phyloP scores from a whole-genome alignment of 2,888 invertebrate genomes.

The Mellilla xanthometata region DNA sequence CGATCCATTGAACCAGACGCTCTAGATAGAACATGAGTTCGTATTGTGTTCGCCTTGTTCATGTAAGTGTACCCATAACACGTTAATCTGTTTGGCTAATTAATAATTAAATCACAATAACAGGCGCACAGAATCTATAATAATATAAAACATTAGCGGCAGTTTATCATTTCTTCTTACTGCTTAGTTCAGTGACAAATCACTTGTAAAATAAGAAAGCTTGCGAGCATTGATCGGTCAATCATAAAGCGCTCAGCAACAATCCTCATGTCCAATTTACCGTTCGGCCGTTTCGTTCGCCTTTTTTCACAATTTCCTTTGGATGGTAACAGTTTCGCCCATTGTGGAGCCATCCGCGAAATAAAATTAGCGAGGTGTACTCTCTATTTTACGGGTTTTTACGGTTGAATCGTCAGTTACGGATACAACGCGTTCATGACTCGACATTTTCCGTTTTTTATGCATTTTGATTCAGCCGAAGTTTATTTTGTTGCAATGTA shows the following conservation, averaged over 20 bases:
- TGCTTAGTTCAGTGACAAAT: too few relatives aligned
- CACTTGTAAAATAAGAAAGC: too few relatives aligned
- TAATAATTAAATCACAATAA: too few relatives aligned
- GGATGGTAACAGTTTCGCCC: slow-evolving; percentile 20
- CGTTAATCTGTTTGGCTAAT: too few relatives aligned
- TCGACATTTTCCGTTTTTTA: slow-evolving; percentile 16
- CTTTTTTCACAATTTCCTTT: slow-evolving; percentile 35
- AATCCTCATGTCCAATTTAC: slow-evolving; percentile 23
- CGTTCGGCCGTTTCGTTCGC: slow-evolving; percentile 20
- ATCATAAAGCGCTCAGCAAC: slow-evolving; percentile 22
- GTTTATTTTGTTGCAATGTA: slow-evolving; percentile 34
- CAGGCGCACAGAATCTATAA: too few relatives aligned
- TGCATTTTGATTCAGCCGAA: slow-evolving; percentile 26
- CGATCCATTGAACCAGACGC: too few relatives aligned
- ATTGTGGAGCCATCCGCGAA: slow-evolving; percentile 36
- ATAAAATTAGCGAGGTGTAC: slow-evolving; percentile 40
- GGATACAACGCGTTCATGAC: slow-evolving; percentile 18
- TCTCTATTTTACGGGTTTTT: slow-evolving; percentile 30
- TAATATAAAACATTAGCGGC: too few relatives aligned
- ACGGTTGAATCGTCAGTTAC: slow-evolving; percentile 23
- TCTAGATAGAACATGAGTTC: too few relatives aligned
- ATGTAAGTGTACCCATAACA: too few relatives aligned
- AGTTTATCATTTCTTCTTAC: too few relatives aligned
- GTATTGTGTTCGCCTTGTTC: too few relatives aligned
- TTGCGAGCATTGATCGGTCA: slow-evolving; percentile 1